These are phyloP conservation scores for Tupaia tana DNA, from an alignment of 2,113 vertebrate species.

Conservation along the genomic window DNA sequence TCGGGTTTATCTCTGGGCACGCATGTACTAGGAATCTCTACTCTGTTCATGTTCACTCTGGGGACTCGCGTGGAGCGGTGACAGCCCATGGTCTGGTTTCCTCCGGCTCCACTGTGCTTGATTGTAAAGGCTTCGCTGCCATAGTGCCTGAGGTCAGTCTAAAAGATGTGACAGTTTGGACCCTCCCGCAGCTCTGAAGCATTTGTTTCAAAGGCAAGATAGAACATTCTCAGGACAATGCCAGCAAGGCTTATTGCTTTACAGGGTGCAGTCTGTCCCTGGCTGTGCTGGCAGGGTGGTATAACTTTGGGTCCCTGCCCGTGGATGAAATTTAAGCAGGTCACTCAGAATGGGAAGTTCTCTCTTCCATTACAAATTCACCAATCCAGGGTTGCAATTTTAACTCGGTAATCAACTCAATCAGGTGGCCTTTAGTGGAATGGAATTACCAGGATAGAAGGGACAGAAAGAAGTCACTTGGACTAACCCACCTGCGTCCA, in stretches of 20 bases:
- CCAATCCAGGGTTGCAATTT: conserved; percentile 21
- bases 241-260: neutral
- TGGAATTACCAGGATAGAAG: neutral
- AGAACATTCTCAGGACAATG: neutral
- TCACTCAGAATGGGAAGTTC: conserved; percentile 32
- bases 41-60: neutral
- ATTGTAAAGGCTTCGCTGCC: neutral
- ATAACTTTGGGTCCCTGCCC: neutral
- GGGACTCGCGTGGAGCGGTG: neutral
- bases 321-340: conserved; percentile 35
- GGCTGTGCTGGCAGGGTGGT: neutral
- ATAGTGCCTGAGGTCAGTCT: neutral
- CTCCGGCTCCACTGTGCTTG: neutral
- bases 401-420: conserved; percentile 46
- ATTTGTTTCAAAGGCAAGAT: conserved; percentile 16
- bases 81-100: neutral
- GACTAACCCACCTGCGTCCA: neutral
- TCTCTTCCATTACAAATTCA: conserved; percentile 30
- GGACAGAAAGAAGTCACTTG: neutral
- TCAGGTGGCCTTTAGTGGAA: conserved; percentile 46
- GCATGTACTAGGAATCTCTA: neutral
- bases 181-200: neutral
- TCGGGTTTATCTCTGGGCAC: neutral
- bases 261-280: neutral
- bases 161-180: neutral